Base-by-base conservation (phyloP, 2,797 vertebrate genomes). In the Acanthopagrus latus region DNA sequence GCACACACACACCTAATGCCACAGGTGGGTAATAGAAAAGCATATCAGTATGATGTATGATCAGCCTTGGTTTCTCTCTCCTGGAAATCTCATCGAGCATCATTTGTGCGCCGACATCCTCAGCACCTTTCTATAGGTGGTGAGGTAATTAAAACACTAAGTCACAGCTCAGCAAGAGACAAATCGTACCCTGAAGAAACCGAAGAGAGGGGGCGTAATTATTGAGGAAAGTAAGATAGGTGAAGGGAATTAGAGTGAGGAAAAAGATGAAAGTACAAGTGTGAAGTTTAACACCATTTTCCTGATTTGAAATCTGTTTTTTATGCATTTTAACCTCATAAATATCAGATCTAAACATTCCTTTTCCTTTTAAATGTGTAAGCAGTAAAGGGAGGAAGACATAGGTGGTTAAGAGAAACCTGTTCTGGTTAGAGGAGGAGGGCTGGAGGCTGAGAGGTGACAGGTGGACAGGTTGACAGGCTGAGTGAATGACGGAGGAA, bases 11-110 rank as follows among this genome's bases (percentile, higher is more conserved):
- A 5, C 5, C 18, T 25, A 0, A 5, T 14, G 51, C 74, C 64
- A 86, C 86, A 87, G 78, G 86, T 86, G 41, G 59, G 17, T 72
- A 84, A 83, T 75, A 77, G 70, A 71, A 71, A 59, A 74, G 70
- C 46, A 71, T 38, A 81, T 83, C 71, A 71, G 57, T 8, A 21
- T 87, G 77, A 88, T 78, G 67, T 6, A 75, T 16, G 62, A 43
- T 70, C 76, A 17, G 54, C 63, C 65, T 63, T 68, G 29, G 46
- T n/a, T 52, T 69, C 56, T 27, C 57, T 67, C 71, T 43, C 74
- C 5, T 29, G 44, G 55, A 75, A 33, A 70, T 65, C 70, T 67
- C 50, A 48, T 23, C 12, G 59, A 75, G 48, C 64, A 51, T 33
- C 29, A 6, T 52, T 56, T 58, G 43, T 17, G 74, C 5, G 7